These are phyloP conservation scores for Cyprinella venusta DNA, from an alignment of 2,797 vertebrate species.

Conservation along the genomic window DNA sequence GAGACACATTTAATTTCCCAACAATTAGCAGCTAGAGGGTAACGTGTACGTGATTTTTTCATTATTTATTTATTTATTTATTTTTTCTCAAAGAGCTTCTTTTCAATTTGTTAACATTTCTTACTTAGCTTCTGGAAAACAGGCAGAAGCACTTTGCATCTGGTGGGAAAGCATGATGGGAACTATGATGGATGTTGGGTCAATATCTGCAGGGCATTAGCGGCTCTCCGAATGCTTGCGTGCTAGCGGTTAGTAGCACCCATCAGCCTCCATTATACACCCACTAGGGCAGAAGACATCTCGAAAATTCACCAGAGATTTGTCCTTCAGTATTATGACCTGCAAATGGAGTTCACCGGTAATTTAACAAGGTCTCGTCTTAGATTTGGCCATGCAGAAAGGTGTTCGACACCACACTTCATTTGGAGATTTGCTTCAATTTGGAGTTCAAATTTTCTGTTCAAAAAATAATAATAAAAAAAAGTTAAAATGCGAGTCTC, in stretches of 20 bases:
- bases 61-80: neutral
- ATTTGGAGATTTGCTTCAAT: neutral
- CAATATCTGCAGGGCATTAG: conserved; percentile 42
- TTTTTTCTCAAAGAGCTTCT: neutral
- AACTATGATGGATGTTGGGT: conserved; percentile 41
- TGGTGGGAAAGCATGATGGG: neutral
- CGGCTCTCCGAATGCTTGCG: conserved; percentile 2
- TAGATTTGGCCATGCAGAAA: neutral
- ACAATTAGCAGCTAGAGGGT: conserved; percentile 79
- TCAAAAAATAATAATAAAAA: neutral
- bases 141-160: neutral
- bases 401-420: conserved; percentile 23
- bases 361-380: conserved; percentile 27
- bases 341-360: conserved; percentile 18
- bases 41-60: conserved; percentile 61
- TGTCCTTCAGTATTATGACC: conserved; percentile 21
- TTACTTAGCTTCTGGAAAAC: conserved; percentile 12
- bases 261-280: conserved; percentile 30
- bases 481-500: neutral
- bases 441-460: neutral
- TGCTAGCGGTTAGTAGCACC: conserved; percentile 21
- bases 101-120: conserved; percentile 28
- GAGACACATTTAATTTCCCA: conserved; percentile 78
- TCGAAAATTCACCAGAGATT: conserved; percentile 15
- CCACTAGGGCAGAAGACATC: conserved; percentile 23